A percentile compares a stretch with the other conserved stretches of the same genome.
Conservation (phyloP, 2,888 invertebrate genomes). For the Ennomos fuscantarius region DNA sequence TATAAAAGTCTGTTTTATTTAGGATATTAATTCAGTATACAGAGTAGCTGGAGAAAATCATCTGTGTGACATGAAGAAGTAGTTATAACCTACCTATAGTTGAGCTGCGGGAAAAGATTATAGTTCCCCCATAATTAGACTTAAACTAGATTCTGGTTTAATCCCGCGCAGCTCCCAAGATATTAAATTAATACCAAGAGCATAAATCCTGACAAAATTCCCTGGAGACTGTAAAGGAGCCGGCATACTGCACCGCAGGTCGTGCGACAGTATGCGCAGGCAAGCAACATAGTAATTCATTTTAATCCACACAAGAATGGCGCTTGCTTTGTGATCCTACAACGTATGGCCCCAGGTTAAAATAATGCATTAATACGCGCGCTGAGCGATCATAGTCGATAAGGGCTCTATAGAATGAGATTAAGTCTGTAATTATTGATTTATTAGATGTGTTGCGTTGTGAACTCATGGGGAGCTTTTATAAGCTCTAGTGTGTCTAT, state of each 20-base stretch:
- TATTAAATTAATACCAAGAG: constrained; percentile 38
- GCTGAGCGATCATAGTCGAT: constrained; percentile 40
- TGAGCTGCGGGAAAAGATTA: constrained; percentile 5
- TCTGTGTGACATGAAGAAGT: too few species aligned
- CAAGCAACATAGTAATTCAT: constrained; percentile 67
- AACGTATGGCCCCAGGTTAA: constrained; percentile 57
- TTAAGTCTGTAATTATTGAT: constrained; percentile 23
- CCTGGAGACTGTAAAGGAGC: constrained; percentile 42
- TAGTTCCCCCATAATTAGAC: constrained; percentile 16
- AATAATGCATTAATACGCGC: constrained; percentile 54
- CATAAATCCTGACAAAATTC: constrained; percentile 49
- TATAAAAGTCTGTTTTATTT: too few species aligned
- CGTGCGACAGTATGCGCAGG: constrained; percentile 50
- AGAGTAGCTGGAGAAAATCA: too few species aligned
- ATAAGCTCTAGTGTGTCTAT: neutral
- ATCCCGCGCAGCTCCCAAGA: constrained; percentile 24
- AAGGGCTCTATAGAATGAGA: constrained; percentile 27
- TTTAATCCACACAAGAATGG: constrained; percentile 70
- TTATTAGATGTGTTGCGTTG: constrained; percentile 12
- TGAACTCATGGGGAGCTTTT: constrained; percentile 1
- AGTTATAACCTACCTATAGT: too few species aligned
- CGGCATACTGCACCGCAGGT: constrained; percentile 22
- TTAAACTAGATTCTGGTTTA: constrained; percentile 24
- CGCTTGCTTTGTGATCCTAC: constrained; percentile 59
- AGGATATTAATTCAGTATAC: too few species aligned